Percentiles rank a stretch among this genome's conserved stretches.
phyloP scores from a whole-genome alignment of 30 jellyfish, hydroid and myxozoan genomes.

The Turritopsis rubra region DNA sequence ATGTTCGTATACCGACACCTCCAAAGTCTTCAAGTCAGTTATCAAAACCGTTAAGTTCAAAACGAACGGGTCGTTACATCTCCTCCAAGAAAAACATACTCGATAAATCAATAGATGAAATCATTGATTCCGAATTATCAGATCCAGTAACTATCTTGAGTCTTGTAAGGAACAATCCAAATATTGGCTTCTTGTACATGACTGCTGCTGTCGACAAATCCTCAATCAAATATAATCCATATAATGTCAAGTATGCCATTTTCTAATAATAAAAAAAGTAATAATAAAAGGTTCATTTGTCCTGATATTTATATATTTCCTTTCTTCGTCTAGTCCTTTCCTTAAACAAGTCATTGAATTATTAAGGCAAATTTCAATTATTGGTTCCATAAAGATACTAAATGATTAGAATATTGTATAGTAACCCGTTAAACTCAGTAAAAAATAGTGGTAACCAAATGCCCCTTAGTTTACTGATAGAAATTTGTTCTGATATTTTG shows the following conservation, averaged over 20 bases:
- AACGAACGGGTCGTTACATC: constrained; percentile 21
- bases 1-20: constrained; percentile 24
- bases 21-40: constrained; percentile 35
- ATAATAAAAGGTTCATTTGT: not conserved
- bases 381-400: no score
- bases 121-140: constrained; percentile 42
- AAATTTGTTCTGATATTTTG: no score
- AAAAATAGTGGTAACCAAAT: no score
- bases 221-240: constrained; percentile 80
- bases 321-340: no score
- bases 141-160: constrained; percentile 56
- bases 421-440: no score
- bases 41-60: constrained; percentile 13
- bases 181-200: constrained; percentile 88
- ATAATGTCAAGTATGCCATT: constrained; percentile 59
- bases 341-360: no score
- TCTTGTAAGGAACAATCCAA: constrained; percentile 59
- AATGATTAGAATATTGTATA: no score
- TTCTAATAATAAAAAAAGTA: no score
- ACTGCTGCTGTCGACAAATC: constrained; percentile 81
- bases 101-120: constrained; percentile 42
- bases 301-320: no score
- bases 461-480: no score
- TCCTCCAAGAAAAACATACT: not conserved
- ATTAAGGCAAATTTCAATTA: no score